Evolutionary conservation across 2,113 vertebrate species (phyloP).

Genomic region (Muntiacus muntjak): DNA sequence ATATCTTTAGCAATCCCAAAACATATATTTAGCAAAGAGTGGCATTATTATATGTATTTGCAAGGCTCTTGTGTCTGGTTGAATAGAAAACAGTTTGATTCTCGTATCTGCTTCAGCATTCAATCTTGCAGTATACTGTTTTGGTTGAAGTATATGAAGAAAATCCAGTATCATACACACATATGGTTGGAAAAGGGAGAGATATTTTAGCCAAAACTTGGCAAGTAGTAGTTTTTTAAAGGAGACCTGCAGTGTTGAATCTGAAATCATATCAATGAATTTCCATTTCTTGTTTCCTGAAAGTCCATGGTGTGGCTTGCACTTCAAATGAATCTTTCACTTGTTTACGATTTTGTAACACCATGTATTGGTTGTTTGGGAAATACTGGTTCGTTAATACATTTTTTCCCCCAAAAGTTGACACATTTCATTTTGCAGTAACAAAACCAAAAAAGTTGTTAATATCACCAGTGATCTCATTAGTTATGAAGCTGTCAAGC

Average conservation of each 20-base stretch:
- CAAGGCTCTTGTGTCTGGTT: background rate
- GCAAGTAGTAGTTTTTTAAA: background rate
- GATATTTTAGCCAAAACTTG: background rate
- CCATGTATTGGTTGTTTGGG: background rate
- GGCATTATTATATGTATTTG: background rate
- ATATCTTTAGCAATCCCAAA: background rate
- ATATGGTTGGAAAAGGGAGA: background rate
- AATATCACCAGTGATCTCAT: background rate
- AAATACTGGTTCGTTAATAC: background rate
- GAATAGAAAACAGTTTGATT: conserved; percentile 6
- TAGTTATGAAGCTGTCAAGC: background rate
- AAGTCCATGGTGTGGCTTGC: background rate
- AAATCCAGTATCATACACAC: conserved; percentile 15
- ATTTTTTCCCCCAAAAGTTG: background rate
- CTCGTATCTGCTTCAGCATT: background rate
- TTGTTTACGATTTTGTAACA: conserved; percentile 2
- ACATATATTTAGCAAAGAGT: background rate
- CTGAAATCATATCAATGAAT: background rate
- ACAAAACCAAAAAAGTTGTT: background rate
- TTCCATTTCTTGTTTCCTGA: conserved; percentile 24
- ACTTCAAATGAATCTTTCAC: background rate
- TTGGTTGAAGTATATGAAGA: conserved; percentile 32
- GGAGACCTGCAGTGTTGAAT: background rate
- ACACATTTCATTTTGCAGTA: background rate
- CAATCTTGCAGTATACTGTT: background rate